Percentiles rank a stretch among this genome's conserved stretches.
Conservation (phyloP, 2,113 vertebrate species). For the Rhinolophus sinicus region DNA sequence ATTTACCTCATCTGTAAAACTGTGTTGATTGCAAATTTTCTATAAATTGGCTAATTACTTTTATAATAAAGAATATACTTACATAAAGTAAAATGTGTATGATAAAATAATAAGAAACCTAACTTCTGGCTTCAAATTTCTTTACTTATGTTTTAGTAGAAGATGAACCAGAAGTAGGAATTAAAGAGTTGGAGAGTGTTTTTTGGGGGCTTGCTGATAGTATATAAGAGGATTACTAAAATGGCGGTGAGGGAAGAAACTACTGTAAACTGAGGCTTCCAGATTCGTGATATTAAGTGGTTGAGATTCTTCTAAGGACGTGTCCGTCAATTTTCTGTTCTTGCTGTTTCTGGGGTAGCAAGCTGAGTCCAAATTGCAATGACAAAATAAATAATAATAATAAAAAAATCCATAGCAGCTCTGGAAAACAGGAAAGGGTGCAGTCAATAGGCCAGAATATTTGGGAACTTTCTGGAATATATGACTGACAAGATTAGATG, state of each 20-base stretch:
- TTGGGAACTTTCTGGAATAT: neutral
- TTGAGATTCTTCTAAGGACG: neutral
- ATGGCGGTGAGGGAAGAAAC: neutral
- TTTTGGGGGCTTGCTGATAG: neutral
- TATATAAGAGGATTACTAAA: neutral
- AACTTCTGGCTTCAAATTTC: neutral
- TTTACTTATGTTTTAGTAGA: constrained; percentile 4
- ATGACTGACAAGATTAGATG: neutral
- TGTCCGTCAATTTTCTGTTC: neutral
- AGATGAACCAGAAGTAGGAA: constrained; percentile 5
- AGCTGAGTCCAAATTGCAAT: neutral
- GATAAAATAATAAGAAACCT: neutral
- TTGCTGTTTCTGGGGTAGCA: neutral
- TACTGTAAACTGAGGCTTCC: neutral
- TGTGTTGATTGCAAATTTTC: neutral
- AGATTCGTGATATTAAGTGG: neutral
- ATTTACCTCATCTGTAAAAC: constrained; percentile 16
- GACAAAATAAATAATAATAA: neutral
- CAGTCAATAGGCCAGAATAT: neutral
- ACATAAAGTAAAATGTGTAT: neutral
- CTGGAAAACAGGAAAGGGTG: neutral
- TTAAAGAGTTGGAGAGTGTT: neutral
- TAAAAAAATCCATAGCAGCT: neutral
- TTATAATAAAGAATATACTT: neutral
- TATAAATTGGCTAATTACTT: neutral